A percentile compares a stretch with the other conserved stretches of the same genome.
Conservation (phyloP, 2,113 vertebrate genomes). For the Solea solea region DNA sequence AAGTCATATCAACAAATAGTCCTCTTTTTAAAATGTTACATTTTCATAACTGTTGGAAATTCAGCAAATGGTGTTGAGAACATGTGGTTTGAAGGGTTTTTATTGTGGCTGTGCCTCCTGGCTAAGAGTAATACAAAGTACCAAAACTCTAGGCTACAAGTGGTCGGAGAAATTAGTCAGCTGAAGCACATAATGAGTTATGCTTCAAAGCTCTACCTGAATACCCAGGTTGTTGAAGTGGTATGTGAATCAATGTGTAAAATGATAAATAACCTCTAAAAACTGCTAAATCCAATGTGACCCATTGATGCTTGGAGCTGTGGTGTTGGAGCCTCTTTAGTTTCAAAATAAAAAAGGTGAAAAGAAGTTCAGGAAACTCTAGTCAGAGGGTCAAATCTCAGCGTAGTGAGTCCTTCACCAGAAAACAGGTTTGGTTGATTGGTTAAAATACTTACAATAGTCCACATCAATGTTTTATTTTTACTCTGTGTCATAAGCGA, state of each 20-base stretch:
- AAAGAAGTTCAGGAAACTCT: no score
- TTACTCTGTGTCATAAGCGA: no score
- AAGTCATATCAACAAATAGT: slow-evolving; percentile 10
- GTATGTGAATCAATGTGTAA: not conserved
- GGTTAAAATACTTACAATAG: not conserved
- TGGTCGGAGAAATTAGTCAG: slow-evolving; percentile 51
- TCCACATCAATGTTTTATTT: no score
- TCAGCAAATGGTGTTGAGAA: slow-evolving; percentile 3
- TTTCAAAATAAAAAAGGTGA: no score
- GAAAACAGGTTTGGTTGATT: not conserved
- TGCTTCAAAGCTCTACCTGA: not conserved
- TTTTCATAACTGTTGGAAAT: not conserved
- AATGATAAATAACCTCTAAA: not conserved
- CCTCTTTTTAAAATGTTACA: not conserved
- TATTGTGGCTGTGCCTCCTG: slow-evolving; percentile 70
- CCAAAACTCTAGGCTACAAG: slow-evolving; percentile 54
- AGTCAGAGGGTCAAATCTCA: not conserved
- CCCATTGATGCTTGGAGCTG: not conserved
- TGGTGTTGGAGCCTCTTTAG: not conserved
- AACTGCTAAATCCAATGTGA: not conserved
- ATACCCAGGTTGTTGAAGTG: not conserved
- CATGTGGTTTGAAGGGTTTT: slow-evolving; percentile 48
- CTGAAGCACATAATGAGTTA: slow-evolving; percentile 66
- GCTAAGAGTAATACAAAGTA: slow-evolving; percentile 51
- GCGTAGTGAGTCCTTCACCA: not conserved